These are phyloP conservation scores for Papilio glaucus DNA, from an alignment of 1,140 invertebrate genomes.

Conservation along the genomic window DNA sequence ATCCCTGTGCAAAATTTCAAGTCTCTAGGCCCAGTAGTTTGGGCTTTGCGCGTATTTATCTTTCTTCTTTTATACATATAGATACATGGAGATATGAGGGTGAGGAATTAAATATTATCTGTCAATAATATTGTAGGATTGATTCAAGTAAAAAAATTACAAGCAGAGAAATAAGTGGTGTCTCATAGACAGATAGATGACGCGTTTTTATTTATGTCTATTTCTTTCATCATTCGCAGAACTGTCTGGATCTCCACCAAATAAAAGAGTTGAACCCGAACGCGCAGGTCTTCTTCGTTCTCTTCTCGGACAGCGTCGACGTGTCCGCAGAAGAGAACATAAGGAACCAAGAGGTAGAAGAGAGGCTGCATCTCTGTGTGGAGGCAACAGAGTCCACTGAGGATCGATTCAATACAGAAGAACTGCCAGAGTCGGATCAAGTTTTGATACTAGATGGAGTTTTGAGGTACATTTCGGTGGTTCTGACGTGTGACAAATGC, in stretches of 20 bases:
- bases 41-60: too few relatives aligned
- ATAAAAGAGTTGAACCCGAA: conserved; percentile 73
- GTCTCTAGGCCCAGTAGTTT: too few relatives aligned
- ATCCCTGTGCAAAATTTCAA: too few relatives aligned
- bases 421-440: conserved; percentile 65
- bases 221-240: conserved; percentile 55
- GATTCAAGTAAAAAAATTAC: too few relatives aligned
- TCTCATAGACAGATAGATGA: too few relatives aligned
- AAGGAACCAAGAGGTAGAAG: conserved; percentile 22
- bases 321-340: conserved; percentile 38
- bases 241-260: conserved; percentile 77
- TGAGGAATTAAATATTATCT: too few relatives aligned
- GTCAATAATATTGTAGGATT: too few relatives aligned
- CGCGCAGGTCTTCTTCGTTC: conserved; percentile 69
- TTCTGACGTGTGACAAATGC: too few relatives aligned
- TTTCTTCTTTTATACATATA: too few relatives aligned
- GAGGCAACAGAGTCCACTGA: conserved; percentile 67
- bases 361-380: conserved; percentile 18
- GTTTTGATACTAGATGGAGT: conserved; percentile 45
- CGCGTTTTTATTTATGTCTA: neutral
- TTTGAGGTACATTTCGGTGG: conserved; percentile 43
- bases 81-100: too few relatives aligned
- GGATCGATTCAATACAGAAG: conserved; percentile 49
- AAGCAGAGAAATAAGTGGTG: too few relatives aligned
- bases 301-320: conserved; percentile 68